Evolutionary conservation across 2,888 invertebrate genomes (phyloP).

Genomic region (Tetranychus piercei): DNA sequence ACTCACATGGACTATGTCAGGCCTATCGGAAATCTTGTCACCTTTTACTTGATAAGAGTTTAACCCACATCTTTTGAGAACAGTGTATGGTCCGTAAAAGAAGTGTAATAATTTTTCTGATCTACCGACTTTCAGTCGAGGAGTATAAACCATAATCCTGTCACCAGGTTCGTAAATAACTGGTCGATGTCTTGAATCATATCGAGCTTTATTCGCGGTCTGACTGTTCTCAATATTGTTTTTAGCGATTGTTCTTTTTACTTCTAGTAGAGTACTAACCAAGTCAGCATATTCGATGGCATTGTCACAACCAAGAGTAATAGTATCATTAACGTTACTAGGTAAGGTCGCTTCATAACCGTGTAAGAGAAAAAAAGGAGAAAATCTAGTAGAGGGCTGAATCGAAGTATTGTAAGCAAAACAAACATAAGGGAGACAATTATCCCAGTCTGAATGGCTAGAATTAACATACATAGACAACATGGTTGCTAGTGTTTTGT

Average conservation of each 20-base stretch:
- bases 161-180: slow-evolving; percentile 12
- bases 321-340: slow-evolving; percentile 16
- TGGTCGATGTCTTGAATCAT: neutral
- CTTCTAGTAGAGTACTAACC: neutral
- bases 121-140: slow-evolving; percentile 9
- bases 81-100: slow-evolving; percentile 15
- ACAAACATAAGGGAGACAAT: slow-evolving; percentile 16
- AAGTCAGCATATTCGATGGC: neutral
- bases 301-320: neutral
- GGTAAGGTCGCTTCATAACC: neutral
- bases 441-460: slow-evolving; percentile 26
- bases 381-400: neutral
- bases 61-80: neutral
- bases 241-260: neutral
- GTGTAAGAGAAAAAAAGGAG: slow-evolving; percentile 1
- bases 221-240: neutral
- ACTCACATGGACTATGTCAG: neutral
- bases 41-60: neutral
- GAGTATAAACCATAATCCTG: slow-evolving; percentile 13
- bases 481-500: slow-evolving; percentile 25
- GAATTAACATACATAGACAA: slow-evolving; percentile 23
- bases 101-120: slow-evolving; percentile 15
- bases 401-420: slow-evolving; percentile 17
- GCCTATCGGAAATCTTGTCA: no score
- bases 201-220: neutral